Conservation (phyloP, 2,113 vertebrate genomes). For the Neofelis nebulosa region DNA sequence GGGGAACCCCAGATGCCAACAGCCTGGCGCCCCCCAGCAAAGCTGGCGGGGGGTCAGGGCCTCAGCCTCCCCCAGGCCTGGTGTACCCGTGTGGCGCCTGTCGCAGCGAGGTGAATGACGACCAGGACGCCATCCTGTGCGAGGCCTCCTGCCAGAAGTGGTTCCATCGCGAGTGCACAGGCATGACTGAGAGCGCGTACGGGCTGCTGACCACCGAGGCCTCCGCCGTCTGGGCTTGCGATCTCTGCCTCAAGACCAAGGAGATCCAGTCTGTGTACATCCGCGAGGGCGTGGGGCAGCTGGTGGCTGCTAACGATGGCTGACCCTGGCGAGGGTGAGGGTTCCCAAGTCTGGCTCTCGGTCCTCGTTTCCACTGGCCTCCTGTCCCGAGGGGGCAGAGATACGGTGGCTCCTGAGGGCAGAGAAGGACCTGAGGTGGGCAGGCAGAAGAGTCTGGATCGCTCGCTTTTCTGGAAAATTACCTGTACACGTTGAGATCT, state of each 20-base stretch:
- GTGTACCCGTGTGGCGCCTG: constrained; percentile 96
- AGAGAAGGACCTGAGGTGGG: constrained; percentile 21
- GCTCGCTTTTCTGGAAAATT: constrained; percentile 36
- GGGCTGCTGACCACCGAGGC: constrained; percentile 96
- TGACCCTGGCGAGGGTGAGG: constrained; percentile 74
- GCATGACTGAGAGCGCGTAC: constrained; percentile 97
- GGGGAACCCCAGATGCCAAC: constrained; percentile 88
- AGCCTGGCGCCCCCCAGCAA: constrained; percentile 76
- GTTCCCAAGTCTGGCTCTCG: constrained; percentile 36
- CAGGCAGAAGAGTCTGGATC: constrained; percentile 34
- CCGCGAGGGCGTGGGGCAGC: constrained; percentile 95
- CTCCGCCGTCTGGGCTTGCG: constrained; percentile 97
- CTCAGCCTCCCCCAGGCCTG: constrained; percentile 86
- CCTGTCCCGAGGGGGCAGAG: constrained; percentile 39
- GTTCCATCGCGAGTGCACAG: constrained; percentile 98
- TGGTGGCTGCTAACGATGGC: constrained; percentile 96
- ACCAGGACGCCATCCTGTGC: constrained; percentile 97
- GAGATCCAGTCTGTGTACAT: constrained; percentile 98
- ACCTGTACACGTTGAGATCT: neutral
- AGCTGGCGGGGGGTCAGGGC: constrained; percentile 75
- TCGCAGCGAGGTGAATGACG: constrained; percentile 95
- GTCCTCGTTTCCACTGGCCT: constrained; percentile 46
- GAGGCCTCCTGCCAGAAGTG: constrained; percentile 98
- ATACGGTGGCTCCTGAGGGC: neutral
- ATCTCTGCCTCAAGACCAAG: constrained; percentile 99